Percentiles rank a stretch among this genome's conserved stretches.
Evolutionary conservation across 2,113 vertebrate species (phyloP).

Genomic region (Lagenorhynchus albirostris): DNA sequence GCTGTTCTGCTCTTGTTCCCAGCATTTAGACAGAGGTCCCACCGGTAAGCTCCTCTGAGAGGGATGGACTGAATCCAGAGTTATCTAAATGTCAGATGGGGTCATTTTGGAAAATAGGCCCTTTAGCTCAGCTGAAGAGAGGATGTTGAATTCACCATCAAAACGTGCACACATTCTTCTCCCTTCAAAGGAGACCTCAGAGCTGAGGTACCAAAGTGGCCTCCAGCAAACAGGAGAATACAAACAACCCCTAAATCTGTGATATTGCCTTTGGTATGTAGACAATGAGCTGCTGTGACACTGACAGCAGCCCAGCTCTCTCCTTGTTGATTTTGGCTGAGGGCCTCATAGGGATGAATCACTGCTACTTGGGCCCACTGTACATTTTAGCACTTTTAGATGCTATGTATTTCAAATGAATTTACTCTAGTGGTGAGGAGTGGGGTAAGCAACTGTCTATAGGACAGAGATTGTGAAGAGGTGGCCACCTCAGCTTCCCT

Average conservation of each 20-base stretch:
- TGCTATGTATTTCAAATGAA: conserved; percentile 77
- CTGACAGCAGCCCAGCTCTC: conserved; percentile 61
- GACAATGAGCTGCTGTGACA: conserved; percentile 47
- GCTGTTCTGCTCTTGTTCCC: background rate
- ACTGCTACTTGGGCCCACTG: conserved; percentile 52
- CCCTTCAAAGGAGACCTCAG: conserved; percentile 55
- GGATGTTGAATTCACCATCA: conserved; percentile 44
- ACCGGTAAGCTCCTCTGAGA: background rate
- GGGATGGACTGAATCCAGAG: background rate
- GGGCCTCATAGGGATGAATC: conserved; percentile 55
- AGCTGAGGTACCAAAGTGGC: conserved; percentile 18
- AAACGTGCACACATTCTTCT: conserved; percentile 38
- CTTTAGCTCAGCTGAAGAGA: background rate
- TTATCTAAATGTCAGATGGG: background rate
- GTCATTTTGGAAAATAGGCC: background rate
- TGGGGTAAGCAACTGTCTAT: conserved; percentile 57
- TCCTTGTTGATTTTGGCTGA: conserved; percentile 71
- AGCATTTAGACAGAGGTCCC: background rate
- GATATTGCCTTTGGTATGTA: conserved; percentile 52
- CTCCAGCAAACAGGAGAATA: background rate
- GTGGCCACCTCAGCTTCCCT: background rate
- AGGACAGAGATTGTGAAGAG: background rate
- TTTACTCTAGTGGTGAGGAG: conserved; percentile 64
- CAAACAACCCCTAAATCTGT: conserved; percentile 34
- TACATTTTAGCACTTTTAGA: conserved; percentile 74